Evolutionary conservation across 2,888 invertebrate species (phyloP).

Genomic region (Agrotis exclamationis): DNA sequence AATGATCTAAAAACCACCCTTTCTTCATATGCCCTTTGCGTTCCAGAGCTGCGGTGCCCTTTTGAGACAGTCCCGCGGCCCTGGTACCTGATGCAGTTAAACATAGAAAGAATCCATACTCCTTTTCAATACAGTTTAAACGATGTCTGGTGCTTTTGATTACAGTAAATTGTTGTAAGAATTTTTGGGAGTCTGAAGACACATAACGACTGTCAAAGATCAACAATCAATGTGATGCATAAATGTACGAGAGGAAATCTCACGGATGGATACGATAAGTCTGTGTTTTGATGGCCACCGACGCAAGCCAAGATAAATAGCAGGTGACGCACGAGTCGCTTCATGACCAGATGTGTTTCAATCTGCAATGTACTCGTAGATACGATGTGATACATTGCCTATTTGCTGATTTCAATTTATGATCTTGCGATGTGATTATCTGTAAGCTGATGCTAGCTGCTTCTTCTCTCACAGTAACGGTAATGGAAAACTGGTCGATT

Average conservation of each 20-base stretch:
- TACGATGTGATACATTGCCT: constrained; percentile 35
- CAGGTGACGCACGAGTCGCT: constrained; percentile 65
- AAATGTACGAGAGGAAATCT: constrained; percentile 28
- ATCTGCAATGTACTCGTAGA: constrained; percentile 32
- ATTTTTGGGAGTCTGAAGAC: too few relatives aligned
- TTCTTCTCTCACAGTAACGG: too few relatives aligned
- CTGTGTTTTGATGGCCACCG: constrained; percentile 52
- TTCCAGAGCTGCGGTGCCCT: too few relatives aligned
- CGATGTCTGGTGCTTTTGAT: too few relatives aligned
- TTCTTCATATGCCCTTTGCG: too few relatives aligned
- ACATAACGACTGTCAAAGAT: neutral
- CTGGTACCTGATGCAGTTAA: too few relatives aligned
- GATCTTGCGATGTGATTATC: constrained; percentile 8
- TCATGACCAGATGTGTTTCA: constrained; percentile 62
- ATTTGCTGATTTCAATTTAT: constrained; percentile 27
- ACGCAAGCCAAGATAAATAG: constrained; percentile 69
- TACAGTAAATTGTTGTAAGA: too few relatives aligned
- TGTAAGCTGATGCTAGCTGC: neutral
- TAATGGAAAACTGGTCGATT: too few relatives aligned
- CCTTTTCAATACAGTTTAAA: too few relatives aligned
- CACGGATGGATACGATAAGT: constrained; percentile 30
- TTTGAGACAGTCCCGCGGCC: too few relatives aligned
- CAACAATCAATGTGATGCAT: constrained; percentile 10
- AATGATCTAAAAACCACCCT: too few relatives aligned
- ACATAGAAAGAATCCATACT: too few relatives aligned